A percentile compares a stretch with the other conserved stretches of the same genome.
These are phyloP conservation scores for Oreochromis tanganicae DNA, from an alignment of 2,113 vertebrate species.

Conservation along the genomic window DNA sequence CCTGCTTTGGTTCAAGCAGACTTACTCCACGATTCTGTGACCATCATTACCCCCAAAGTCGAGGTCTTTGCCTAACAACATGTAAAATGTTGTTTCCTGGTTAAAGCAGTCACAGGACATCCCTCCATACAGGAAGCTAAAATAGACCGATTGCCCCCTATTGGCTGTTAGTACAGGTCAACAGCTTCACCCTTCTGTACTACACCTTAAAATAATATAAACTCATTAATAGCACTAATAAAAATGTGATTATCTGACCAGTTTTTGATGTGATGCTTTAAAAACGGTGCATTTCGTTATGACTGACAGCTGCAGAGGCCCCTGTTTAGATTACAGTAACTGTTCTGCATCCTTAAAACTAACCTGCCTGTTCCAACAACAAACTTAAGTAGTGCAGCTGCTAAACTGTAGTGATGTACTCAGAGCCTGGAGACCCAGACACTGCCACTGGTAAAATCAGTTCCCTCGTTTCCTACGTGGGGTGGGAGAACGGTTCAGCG, in stretches of 20 bases:
- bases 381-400: neutral
- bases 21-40: neutral
- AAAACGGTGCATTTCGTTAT: rapidly evolving
- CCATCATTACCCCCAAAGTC: rapidly evolving
- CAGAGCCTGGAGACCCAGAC: neutral
- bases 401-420: neutral
- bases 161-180: neutral
- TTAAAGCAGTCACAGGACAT: neutral
- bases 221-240: neutral
- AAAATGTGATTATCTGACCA: rapidly evolving
- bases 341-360: neutral
- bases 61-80: rapidly evolving
- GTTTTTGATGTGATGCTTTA: neutral
- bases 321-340: neutral
- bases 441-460: neutral
- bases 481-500: slow-evolving; percentile 50
- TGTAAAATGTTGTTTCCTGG: neutral
- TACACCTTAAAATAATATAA: neutral
- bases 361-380: rapidly evolving
- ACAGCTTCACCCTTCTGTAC: neutral
- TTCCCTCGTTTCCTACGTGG: neutral
- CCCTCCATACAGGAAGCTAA: rapidly evolving
- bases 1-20: neutral
- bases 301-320: neutral
- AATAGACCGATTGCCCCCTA: neutral